A percentile compares a stretch with the other conserved stretches of the same genome.
phyloP scores from a whole-genome alignment of 2,888 invertebrate genomes.

The Chelonus formosanus region DNA sequence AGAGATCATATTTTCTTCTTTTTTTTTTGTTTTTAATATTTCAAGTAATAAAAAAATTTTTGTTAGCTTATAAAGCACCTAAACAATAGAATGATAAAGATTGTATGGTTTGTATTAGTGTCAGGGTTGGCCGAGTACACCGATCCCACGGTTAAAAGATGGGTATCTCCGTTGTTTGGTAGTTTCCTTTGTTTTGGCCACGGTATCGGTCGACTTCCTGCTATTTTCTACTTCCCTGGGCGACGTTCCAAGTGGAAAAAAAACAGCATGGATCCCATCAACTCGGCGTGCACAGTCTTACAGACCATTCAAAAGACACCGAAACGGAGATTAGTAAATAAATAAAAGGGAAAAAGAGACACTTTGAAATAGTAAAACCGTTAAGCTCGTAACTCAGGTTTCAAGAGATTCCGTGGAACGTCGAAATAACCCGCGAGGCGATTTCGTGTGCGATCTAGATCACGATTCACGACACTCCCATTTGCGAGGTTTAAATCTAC shows the following conservation, averaged over 20 bases:
- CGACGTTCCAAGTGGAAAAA: slow-evolving; percentile 25
- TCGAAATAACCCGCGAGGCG: slow-evolving; percentile 26
- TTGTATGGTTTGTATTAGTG: slow-evolving; percentile 22
- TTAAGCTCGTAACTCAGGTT: slow-evolving; percentile 10
- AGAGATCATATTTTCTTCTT: background rate
- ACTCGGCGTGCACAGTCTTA: background rate
- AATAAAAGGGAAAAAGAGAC: slow-evolving; percentile 18
- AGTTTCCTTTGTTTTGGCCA: slow-evolving; percentile 62
- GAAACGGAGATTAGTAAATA: slow-evolving; percentile 1
- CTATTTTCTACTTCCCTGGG: slow-evolving; percentile 55
- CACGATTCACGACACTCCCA: slow-evolving; percentile 26
- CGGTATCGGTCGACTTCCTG: slow-evolving; percentile 57
- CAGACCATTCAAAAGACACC: no score
- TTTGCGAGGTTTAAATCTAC: slow-evolving; percentile 4
- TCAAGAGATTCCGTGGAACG: slow-evolving; percentile 16
- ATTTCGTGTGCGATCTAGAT: slow-evolving; percentile 17
- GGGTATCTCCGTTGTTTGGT: slow-evolving; percentile 59
- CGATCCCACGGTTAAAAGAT: slow-evolving; percentile 60
- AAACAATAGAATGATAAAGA: slow-evolving; percentile 27
- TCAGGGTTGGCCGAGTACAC: slow-evolving; percentile 29
- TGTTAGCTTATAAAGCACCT: background rate
- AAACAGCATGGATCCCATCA: slow-evolving; percentile 33
- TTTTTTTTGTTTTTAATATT: slow-evolving; percentile 16
- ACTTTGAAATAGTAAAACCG: slow-evolving; percentile 18
- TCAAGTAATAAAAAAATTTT: slow-evolving; percentile 13